These are phyloP conservation scores for Apodemia zela DNA, from an alignment of 2,888 invertebrate species.

Conservation along the genomic window DNA sequence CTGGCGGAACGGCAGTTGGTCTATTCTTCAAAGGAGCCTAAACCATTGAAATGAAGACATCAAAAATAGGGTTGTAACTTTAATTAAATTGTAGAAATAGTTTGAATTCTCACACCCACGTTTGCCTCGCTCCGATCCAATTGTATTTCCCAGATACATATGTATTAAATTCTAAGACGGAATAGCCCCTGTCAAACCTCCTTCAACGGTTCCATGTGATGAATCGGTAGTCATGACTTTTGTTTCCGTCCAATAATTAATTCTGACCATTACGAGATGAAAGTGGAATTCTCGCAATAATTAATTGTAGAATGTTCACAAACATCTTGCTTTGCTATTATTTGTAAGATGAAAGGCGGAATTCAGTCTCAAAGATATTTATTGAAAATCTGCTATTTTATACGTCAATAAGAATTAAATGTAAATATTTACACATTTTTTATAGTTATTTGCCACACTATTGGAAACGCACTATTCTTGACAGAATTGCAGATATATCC, in stretches of 20 bases:
- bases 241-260: conserved; percentile 38
- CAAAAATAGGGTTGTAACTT: not conserved
- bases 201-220: conserved; percentile 34
- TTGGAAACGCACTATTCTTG: too few relatives aligned
- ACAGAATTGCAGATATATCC: too few relatives aligned
- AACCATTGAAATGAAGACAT: not conserved
- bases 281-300: conserved; percentile 22
- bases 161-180: conserved; percentile 11
- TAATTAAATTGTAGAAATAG: conserved; percentile 5
- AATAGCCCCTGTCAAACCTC: conserved; percentile 36
- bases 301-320: conserved; percentile 17
- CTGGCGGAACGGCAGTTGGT: too few relatives aligned
- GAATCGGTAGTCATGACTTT: conserved; percentile 38
- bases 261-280: conserved; percentile 31
- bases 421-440: too few relatives aligned
- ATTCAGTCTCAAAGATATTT: not conserved
- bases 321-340: conserved; percentile 14
- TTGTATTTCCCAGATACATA: not conserved
- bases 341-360: conserved; percentile 6
- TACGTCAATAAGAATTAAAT: not conserved
- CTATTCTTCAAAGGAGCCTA: too few relatives aligned
- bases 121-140: not conserved
- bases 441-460: too few relatives aligned
- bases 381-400: not conserved
- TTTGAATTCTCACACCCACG: not conserved